phyloP scores from a whole-genome alignment of 2,113 vertebrate species.

The Pseudorectes ferrugineus region DNA sequence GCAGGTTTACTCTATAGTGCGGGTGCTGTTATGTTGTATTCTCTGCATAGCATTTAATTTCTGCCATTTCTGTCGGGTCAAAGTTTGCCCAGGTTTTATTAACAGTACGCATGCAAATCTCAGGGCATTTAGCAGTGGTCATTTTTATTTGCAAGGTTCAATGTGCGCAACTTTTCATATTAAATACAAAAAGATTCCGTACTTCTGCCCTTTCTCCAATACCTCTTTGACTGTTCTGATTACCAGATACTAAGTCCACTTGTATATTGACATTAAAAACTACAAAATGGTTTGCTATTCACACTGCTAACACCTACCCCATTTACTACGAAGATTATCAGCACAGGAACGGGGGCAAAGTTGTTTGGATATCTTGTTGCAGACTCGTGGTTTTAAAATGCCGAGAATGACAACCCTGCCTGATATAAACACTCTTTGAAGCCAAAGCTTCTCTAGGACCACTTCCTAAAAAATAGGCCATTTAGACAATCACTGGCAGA shows the following conservation, averaged over 20 bases:
- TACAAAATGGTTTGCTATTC: not conserved
- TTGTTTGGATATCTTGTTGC: slow-evolving; percentile 20
- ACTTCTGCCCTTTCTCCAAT: not conserved
- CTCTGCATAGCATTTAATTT: not conserved
- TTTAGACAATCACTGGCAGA: slow-evolving; percentile 69
- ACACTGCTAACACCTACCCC: not conserved
- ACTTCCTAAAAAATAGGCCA: slow-evolving; percentile 48
- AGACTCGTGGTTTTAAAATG: not conserved
- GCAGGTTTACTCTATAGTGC: not conserved
- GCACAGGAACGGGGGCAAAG: not conserved
- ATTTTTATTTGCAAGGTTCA: not conserved
- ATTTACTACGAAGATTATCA: not conserved
- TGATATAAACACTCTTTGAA: slow-evolving; percentile 63
- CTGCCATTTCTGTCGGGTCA: not conserved
- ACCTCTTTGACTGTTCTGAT: not conserved
- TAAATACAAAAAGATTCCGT: not conserved
- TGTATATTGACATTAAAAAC: not conserved
- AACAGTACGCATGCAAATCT: not conserved
- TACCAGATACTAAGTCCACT: not conserved
- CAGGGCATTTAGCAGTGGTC: not conserved
- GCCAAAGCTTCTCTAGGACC: slow-evolving; percentile 16
- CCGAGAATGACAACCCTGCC: not conserved
- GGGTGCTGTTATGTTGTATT: not conserved
- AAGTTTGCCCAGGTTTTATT: not conserved
- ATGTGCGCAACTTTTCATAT: not conserved